Base-by-base conservation (phyloP, 2,113 vertebrate genomes). In the Charina bottae region DNA sequence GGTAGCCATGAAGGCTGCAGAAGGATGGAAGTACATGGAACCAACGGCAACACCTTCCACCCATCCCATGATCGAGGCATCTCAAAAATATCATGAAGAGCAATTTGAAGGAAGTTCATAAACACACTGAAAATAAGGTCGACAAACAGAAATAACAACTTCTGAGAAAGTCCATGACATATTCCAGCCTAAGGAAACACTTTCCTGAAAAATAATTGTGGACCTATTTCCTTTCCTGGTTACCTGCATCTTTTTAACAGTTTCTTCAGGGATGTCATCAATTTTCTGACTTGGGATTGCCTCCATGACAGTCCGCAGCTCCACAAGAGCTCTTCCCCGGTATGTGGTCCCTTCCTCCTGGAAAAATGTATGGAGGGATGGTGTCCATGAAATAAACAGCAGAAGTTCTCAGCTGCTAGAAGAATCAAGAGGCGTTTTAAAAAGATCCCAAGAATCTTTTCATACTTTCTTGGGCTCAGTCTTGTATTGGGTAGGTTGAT, bases 261-360 rank as follows among this genome's bases (percentile, higher is more conserved):
- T 94, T 8, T 94, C 94, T 1, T 2, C 26, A 42, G 96, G 94
- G 58, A 97, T 91, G 13, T 92, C 84, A 17, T 92, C 95, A 8
- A 93, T 90, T 5, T 0, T 33, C 5, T n/a, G 26, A 3, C 89
- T 46, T 15, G 89, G 85, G 2, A 13, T 17, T 19, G 88, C 42
- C 11, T 91, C 93, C 83, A 92, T 24, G 1, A 83, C 89, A 58
- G 95, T 96, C 49, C 53, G 28, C 60, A 97, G 55, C 62, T 97
- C 97, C 84, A 97, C 28, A 28, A 97, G 94, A 68, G 97, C 26
- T 60, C 97, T 96, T 11, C 97, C 97, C 87, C 94, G 93, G 59
- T 97, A 97, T 12, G 62, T 68, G n/a, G 97, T 94, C 4, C 96
- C 96, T 64, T 96, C 95, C 9, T 60, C 93, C 92, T 94, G 54